Evolutionary conservation across 2,113 vertebrate species (phyloP).

Genomic region (Empidonax traillii): DNA sequence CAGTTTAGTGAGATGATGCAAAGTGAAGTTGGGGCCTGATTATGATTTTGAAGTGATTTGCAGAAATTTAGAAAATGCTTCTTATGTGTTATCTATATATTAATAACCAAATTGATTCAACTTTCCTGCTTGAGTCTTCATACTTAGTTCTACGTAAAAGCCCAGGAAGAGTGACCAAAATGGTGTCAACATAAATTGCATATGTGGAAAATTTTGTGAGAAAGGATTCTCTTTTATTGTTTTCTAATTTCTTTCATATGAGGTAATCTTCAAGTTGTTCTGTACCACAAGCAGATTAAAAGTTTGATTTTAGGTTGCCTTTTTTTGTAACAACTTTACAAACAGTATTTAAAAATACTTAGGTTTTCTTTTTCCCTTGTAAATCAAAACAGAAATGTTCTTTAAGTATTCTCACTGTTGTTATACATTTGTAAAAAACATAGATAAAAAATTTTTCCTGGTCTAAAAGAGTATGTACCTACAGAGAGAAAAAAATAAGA

Average conservation of each 20-base stretch:
- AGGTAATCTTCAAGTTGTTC: not conserved
- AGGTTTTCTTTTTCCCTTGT: not conserved
- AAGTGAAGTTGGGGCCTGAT: not conserved
- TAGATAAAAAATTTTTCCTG: conserved; percentile 32
- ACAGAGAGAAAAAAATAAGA: not conserved
- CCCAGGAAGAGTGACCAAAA: not conserved
- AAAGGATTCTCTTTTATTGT: not conserved
- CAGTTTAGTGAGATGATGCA: not conserved
- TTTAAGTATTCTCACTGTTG: not conserved
- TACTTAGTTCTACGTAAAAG: not conserved
- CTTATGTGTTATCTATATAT: not conserved
- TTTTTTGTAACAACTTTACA: not conserved
- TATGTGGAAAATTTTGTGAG: not conserved
- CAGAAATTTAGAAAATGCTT: not conserved
- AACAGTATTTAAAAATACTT: not conserved
- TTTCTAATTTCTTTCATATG: not conserved
- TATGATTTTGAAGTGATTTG: not conserved
- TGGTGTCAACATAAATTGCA: not conserved
- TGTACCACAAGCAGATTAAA: not conserved
- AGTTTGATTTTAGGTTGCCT: not conserved
- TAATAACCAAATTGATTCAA: not conserved
- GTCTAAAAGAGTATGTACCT: not conserved
- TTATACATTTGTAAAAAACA: not conserved
- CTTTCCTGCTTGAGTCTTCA: not conserved
- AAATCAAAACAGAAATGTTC: conserved; percentile 5